phyloP scores from a whole-genome alignment of 2,888 invertebrate genomes.

The Notocelia uddmanniana region DNA sequence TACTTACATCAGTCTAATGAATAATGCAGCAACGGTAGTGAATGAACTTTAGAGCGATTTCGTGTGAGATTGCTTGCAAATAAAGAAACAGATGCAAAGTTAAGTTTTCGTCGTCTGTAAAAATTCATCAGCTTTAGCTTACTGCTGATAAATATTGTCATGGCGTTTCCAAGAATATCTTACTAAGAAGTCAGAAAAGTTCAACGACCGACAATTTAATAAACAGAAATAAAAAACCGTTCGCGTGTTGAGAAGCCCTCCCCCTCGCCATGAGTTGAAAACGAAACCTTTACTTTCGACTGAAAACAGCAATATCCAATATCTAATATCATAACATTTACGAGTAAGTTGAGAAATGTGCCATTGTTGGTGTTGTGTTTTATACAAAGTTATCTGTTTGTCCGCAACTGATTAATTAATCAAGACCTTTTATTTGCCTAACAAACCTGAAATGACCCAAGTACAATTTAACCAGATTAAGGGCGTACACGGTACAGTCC shows the following conservation, averaged over 20 bases:
- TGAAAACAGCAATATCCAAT: background rate
- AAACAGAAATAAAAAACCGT: constrained; percentile 55
- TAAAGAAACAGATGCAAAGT: constrained; percentile 4
- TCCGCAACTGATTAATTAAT: too few relatives aligned
- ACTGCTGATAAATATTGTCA: background rate
- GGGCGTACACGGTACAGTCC: too few relatives aligned
- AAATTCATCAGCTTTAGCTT: constrained; percentile 26
- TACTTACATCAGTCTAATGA: background rate
- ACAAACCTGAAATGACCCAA: background rate
- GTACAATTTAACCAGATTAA: background rate
- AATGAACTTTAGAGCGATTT: constrained; percentile 4
- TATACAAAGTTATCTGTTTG: too few relatives aligned
- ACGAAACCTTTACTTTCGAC: constrained; percentile 44
- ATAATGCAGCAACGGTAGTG: background rate
- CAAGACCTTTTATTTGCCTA: background rate
- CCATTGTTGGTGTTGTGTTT: too few relatives aligned
- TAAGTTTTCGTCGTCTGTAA: background rate
- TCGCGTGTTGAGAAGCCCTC: constrained; percentile 63
- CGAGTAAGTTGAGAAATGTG: background rate
- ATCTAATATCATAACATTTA: background rate
- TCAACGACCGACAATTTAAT: constrained; percentile 65
- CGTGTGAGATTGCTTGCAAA: background rate
- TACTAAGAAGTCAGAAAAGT: constrained; percentile 55
- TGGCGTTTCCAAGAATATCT: constrained; percentile 15
- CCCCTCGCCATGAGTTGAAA: constrained; percentile 35